A percentile compares a stretch with the other conserved stretches of the same genome.
Conservation (phyloP, 2,113 vertebrate species). For the Penelope pileata region DNA sequence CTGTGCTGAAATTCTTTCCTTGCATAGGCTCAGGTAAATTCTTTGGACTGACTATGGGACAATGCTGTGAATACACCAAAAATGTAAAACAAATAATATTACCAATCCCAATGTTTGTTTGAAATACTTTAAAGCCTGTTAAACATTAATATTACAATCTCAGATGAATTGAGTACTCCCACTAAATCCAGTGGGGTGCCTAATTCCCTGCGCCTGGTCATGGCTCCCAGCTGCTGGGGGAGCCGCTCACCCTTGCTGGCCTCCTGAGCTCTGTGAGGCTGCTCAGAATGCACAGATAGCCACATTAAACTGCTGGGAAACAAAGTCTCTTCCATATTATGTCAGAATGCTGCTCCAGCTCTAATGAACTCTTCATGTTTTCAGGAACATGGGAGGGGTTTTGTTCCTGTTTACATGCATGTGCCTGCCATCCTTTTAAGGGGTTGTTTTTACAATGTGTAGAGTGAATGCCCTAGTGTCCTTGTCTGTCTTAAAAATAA, state of each 20-base stretch:
- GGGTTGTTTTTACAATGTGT: constrained; percentile 64
- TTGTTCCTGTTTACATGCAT: not conserved
- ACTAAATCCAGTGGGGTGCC: not conserved
- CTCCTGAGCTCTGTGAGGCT: not conserved
- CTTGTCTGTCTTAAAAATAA: constrained; percentile 66
- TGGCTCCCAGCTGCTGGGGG: constrained; percentile 58
- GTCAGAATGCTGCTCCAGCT: not conserved
- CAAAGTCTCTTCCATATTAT: not conserved
- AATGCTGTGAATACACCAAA: not conserved
- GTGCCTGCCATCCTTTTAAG: constrained; percentile 45
- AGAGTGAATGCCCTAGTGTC: constrained; percentile 52
- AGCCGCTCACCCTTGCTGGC: not conserved
- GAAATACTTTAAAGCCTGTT: not conserved
- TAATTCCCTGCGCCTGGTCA: not conserved
- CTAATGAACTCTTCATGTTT: not conserved
- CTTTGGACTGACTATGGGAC: not conserved
- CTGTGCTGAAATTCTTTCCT: not conserved
- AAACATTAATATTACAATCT: not conserved
- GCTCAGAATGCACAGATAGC: not conserved
- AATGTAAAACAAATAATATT: not conserved
- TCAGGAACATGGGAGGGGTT: not conserved
- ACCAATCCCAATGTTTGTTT: not conserved
- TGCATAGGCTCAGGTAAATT: not conserved
- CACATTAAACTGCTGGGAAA: not conserved
- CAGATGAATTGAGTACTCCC: not conserved